Evolutionary conservation across 2,797 vertebrate genomes (phyloP).

Genomic region (Hylomyscus alleni): DNA sequence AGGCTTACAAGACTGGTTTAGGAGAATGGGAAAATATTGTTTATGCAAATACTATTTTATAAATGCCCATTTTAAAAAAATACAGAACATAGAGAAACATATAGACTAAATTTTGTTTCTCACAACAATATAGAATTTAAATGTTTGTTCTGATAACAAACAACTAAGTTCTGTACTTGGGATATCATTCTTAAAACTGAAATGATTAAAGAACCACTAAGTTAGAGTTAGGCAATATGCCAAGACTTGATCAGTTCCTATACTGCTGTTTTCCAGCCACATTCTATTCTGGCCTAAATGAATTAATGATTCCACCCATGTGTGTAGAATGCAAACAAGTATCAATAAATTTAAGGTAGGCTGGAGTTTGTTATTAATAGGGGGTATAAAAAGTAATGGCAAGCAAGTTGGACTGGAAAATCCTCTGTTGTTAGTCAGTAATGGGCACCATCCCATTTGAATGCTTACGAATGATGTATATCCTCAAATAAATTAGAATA

Average conservation of each 20-base stretch:
- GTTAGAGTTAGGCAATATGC: background rate
- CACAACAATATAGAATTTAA: background rate
- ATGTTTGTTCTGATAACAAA: background rate
- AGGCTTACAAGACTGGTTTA: background rate
- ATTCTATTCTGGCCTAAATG: background rate
- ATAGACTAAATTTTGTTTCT: background rate
- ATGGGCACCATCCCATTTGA: no score
- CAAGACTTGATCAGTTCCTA: background rate
- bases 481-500: no score
- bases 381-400: no score
- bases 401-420: background rate
- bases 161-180: background rate
- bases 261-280: background rate
- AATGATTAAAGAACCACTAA: background rate
- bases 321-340: background rate
- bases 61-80: background rate
- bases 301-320: background rate
- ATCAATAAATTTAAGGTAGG: background rate
- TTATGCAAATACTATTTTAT: background rate
- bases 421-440: background rate
- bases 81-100: background rate
- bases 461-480: background rate
- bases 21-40: background rate
- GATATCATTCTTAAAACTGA: background rate
- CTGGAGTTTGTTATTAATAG: background rate